A percentile compares a stretch with the other conserved stretches of the same genome.
phyloP scores from a whole-genome alignment of 2,888 invertebrate species.

The Hirtodrosophila histrioides region DNA sequence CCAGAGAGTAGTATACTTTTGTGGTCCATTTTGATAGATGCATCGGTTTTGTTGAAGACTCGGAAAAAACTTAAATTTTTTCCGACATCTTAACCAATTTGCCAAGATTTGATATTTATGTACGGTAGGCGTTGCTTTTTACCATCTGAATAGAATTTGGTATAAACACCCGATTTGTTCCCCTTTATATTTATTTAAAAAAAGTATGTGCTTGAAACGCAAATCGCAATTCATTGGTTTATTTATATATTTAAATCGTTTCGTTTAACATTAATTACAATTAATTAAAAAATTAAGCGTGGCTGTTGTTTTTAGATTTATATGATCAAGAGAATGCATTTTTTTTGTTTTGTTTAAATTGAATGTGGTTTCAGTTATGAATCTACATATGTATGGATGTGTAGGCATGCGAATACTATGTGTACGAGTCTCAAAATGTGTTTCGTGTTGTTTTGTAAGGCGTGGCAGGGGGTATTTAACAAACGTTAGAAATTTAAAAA shows the following conservation, averaged over 20 bases:
- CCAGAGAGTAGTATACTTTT: no score
- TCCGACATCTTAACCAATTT: no score
- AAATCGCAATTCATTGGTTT: constrained; percentile 46
- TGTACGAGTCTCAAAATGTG: constrained; percentile 54
- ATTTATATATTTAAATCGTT: constrained; percentile 70
- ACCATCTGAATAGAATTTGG: no score
- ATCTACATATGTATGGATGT: constrained; percentile 63
- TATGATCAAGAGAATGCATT: constrained; percentile 71
- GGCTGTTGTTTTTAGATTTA: constrained; percentile 67
- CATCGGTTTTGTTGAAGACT: no score
- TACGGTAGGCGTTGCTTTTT: no score
- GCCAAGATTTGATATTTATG: no score
- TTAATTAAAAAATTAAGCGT: constrained; percentile 76
- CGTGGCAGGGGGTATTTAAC: constrained; percentile 44
- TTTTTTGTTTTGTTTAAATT: constrained; percentile 41
- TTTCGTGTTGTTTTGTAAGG: constrained; percentile 31
- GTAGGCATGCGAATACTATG: constrained; percentile 58
- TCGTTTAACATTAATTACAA: constrained; percentile 76
- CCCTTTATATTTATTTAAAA: not conserved
- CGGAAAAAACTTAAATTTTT: no score
- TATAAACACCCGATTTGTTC: no score
- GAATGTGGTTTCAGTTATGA: constrained; percentile 68
- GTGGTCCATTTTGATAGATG: no score
- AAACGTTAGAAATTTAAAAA: constrained; percentile 7
- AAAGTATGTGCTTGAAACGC: constrained; percentile 7